Evolutionary conservation across 2,797 vertebrate species (phyloP).

Genomic region (Cheirogaleus major): DNA sequence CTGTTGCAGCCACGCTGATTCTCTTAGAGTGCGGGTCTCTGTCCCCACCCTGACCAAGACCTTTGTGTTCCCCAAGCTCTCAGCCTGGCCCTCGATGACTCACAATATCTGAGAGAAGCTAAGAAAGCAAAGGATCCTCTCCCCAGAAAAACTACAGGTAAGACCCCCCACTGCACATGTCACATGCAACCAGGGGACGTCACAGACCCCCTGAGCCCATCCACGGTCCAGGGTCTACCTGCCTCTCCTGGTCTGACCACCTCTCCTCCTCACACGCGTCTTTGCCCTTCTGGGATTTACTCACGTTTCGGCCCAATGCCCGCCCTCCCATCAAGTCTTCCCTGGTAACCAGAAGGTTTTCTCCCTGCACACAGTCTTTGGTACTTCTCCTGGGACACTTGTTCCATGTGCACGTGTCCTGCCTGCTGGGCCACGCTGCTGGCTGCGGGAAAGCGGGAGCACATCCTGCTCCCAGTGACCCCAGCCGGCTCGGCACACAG

Average conservation of each 20-base stretch:
- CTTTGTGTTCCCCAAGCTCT: not conserved
- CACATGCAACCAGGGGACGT: not conserved
- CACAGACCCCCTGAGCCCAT: not conserved
- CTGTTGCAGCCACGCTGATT: not conserved
- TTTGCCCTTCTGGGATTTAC: not conserved
- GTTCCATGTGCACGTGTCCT: not conserved
- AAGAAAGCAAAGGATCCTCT: not conserved
- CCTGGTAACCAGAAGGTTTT: not conserved
- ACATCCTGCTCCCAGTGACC: not conserved
- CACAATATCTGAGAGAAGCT: not conserved
- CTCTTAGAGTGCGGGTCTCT: not conserved
- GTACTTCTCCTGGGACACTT: not conserved
- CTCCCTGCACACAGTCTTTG: not conserved
- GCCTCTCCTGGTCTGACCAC: fast-evolving
- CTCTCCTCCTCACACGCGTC: not conserved
- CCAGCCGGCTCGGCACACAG: not conserved
- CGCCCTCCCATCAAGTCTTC: not conserved
- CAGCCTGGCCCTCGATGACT: not conserved
- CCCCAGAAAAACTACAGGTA: not conserved
- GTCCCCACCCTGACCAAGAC: not conserved
- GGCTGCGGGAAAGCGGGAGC: not conserved
- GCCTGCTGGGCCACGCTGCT: not conserved
- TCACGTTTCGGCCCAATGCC: not conserved
- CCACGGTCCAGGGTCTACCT: fast-evolving
- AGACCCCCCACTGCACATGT: fast-evolving